These are phyloP conservation scores for Sebastes steindachneri DNA, from an alignment of 2,797 vertebrate genomes.

Conservation along the genomic window DNA sequence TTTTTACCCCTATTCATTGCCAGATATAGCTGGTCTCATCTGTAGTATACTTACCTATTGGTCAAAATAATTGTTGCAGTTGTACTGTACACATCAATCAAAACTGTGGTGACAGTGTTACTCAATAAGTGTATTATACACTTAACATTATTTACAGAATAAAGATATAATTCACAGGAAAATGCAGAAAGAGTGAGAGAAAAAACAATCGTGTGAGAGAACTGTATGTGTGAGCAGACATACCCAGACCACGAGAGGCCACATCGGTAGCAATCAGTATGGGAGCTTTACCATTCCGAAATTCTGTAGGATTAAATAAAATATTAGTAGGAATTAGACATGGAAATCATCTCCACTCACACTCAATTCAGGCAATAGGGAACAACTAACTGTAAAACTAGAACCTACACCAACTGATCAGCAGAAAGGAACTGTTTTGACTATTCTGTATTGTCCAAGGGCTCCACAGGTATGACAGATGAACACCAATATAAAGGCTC, in stretches of 20 bases:
- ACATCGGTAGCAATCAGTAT: slow-evolving; percentile 99
- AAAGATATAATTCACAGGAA: background rate
- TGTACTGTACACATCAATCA: background rate
- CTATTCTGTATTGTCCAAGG: background rate
- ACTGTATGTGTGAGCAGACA: slow-evolving; percentile 77
- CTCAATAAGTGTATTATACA: background rate
- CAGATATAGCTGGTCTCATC: background rate
- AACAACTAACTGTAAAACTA: background rate
- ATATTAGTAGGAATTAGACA: background rate
- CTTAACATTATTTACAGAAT: background rate
- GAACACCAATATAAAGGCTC: background rate
- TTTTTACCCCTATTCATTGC: background rate
- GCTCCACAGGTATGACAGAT: background rate
- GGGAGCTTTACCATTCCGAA: slow-evolving; percentile 97
- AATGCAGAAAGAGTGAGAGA: background rate
- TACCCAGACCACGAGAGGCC: slow-evolving; percentile 99
- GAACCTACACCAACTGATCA: background rate
- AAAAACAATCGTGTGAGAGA: background rate
- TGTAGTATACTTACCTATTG: slow-evolving; percentile 32
- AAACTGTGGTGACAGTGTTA: background rate
- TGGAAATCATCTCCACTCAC: background rate
- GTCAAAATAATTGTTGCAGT: background rate
- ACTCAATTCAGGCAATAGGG: background rate
- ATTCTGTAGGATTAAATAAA: slow-evolving; percentile 85
- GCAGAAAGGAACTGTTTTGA: background rate